Evolutionary conservation across 23 tunicate species (phyloP), one percentile per base, ranked within the genome.

Genomic region (Oikopleura dioica): DNA sequence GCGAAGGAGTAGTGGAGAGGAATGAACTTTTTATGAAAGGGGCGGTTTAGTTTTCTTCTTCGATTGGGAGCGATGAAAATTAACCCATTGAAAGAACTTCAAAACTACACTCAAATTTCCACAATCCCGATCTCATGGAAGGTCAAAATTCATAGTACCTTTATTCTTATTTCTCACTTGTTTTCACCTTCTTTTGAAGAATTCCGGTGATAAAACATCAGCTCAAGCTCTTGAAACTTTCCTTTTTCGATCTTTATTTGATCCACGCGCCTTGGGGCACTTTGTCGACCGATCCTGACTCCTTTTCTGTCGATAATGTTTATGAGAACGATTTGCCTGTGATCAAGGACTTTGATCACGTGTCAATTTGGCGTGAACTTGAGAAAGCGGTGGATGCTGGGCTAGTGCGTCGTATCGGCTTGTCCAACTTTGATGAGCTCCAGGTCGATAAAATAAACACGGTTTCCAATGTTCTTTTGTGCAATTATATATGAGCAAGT

Each of bases 351-450:
- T 63, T 21, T 28, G 30, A 28, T 28, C 72, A 63, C 33, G 33
- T 63, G 30, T 21, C 2, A 28, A 63, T 63, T 24, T 63, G 72
- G 72, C 16, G 33, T 2, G 33, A 4, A 24, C 33, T 63, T 21
- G 72, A 63, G 26, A 63, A 63, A 31, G 72, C 72, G 29, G 72
- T 63, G 33, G 33, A 63, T 63, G 5, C 26, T 24, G 72, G 72
- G 2, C 72, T 63, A 12, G 72, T 63, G 29, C 29, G 72, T 2
- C 26, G 26, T 63, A 23, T 63, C 30, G 72, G 72, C 16, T 24
- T 63, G 16, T 63, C 72, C 29, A 63, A 63, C 26, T 63, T 63
- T 63, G 72, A 63, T 28, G 72, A 63, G 33, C 4, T 2, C 30
- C 72, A 63, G 26, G 33, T 63, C 29, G 72, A 63, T 21, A 63